These are phyloP conservation scores for Rattus norvegicus DNA, from an alignment of 2,113 vertebrate species.

Conservation along the genomic window DNA sequence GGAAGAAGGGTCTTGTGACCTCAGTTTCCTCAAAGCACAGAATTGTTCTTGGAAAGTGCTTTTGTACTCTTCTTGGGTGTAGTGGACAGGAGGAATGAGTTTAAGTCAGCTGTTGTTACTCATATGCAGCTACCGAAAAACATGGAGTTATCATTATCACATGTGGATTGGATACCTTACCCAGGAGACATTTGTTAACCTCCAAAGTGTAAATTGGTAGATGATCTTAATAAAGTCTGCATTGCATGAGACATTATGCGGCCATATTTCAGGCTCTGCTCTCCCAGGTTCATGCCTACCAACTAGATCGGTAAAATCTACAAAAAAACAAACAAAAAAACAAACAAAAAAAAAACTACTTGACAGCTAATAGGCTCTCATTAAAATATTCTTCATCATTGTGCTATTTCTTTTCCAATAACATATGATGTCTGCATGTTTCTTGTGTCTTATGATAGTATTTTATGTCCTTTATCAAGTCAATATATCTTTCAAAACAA, in stretches of 20 bases:
- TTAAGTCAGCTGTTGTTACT: not conserved
- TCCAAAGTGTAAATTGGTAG: not conserved
- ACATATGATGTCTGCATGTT: constrained; percentile 74
- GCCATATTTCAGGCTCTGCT: not conserved
- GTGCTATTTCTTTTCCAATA: not conserved
- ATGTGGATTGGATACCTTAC: not conserved
- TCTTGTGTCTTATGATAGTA: constrained; percentile 78
- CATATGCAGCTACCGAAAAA: not conserved
- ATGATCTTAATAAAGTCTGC: not conserved
- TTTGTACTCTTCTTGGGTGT: not conserved
- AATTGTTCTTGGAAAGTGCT: not conserved
- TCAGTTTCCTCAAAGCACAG: not conserved
- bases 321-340: no score
- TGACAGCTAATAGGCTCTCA: not conserved
- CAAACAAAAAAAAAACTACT: not conserved
- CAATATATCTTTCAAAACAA: constrained; percentile 77
- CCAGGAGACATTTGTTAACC: not conserved
- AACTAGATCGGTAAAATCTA: not conserved
- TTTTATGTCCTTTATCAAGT: constrained; percentile 80
- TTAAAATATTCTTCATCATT: not conserved
- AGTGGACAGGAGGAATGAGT: not conserved
- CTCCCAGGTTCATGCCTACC: not conserved
- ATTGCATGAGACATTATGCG: not conserved
- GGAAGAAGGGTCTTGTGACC: not conserved
- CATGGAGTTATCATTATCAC: not conserved